Evolutionary conservation across 2,113 vertebrate genomes (phyloP).

Genomic region (Corvus hawaiiensis): DNA sequence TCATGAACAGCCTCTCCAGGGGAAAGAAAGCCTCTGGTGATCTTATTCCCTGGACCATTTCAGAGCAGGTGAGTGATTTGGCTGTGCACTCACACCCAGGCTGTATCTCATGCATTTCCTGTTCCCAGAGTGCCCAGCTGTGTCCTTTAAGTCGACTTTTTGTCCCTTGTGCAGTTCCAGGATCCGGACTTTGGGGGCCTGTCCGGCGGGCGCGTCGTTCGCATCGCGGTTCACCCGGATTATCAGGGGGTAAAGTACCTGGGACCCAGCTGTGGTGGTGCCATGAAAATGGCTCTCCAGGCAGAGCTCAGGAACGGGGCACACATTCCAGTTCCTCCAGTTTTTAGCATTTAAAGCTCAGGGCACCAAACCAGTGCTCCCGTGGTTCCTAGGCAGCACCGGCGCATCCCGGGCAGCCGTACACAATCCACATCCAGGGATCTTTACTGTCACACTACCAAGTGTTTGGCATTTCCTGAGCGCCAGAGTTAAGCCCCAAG

Average conservation of each 20-base stretch:
- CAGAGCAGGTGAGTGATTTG: constrained; percentile 84
- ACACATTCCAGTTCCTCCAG: background rate
- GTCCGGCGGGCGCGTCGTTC: constrained; percentile 89
- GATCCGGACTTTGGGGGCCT: constrained; percentile 91
- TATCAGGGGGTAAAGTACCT: constrained; percentile 88
- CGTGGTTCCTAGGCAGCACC: rapidly evolving
- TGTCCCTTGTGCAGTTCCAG: constrained; percentile 82
- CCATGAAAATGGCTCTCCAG: background rate
- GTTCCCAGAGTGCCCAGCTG: background rate
- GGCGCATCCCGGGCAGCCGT: background rate
- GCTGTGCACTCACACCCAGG: background rate
- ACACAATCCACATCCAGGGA: background rate
- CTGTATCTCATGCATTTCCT: background rate
- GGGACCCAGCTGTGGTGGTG: background rate
- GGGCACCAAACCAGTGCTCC: background rate
- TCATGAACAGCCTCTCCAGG: constrained; percentile 91
- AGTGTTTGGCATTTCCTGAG: background rate
- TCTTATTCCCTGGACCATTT: constrained; percentile 96
- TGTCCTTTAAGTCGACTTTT: background rate
- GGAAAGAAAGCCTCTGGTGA: constrained; percentile 96
- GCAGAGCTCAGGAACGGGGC: background rate
- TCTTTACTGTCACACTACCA: background rate
- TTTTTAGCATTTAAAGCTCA: background rate
- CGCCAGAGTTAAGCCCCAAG: background rate
- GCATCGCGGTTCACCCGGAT: constrained; percentile 96